These are phyloP conservation scores for Cynaeus angustus DNA, from an alignment of 2,888 invertebrate species.

Conservation along the genomic window DNA sequence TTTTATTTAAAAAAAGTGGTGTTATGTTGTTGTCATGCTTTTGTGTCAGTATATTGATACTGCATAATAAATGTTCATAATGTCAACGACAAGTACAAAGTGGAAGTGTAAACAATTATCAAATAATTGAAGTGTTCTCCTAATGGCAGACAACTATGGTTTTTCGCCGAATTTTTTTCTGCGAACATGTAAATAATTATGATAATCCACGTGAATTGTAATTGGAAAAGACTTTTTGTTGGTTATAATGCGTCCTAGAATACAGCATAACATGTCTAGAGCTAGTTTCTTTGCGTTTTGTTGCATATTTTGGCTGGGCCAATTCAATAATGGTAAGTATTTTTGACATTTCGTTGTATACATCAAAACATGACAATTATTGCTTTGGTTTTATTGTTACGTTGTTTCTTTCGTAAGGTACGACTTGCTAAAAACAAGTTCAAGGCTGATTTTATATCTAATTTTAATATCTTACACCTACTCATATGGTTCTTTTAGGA, in stretches of 20 bases:
- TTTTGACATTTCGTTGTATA: constrained; percentile 23
- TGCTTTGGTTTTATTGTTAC: not conserved
- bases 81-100: constrained; percentile 44
- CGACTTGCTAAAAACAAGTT: constrained; percentile 43
- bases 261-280: constrained; percentile 62
- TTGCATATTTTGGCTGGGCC: constrained; percentile 65
- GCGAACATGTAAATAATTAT: constrained; percentile 60
- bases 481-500: constrained; percentile 9
- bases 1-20: constrained; percentile 52
- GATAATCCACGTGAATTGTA: constrained; percentile 55
- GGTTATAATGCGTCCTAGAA: constrained; percentile 43
- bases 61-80: constrained; percentile 45
- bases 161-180: constrained; percentile 63
- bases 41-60: constrained; percentile 16
- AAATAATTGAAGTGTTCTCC: constrained; percentile 57
- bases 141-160: constrained; percentile 61
- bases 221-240: constrained; percentile 41
- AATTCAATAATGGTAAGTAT: constrained; percentile 64
- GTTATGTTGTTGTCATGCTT: constrained; percentile 44
- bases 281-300: constrained; percentile 63
- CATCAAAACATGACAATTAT: constrained; percentile 16
- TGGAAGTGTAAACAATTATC: constrained; percentile 56
- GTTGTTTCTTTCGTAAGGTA: not conserved
- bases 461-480: constrained; percentile 19
- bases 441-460: constrained; percentile 37